phyloP scores from a whole-genome alignment of 2,888 invertebrate genomes.

The Tupiocoris notatus region DNA sequence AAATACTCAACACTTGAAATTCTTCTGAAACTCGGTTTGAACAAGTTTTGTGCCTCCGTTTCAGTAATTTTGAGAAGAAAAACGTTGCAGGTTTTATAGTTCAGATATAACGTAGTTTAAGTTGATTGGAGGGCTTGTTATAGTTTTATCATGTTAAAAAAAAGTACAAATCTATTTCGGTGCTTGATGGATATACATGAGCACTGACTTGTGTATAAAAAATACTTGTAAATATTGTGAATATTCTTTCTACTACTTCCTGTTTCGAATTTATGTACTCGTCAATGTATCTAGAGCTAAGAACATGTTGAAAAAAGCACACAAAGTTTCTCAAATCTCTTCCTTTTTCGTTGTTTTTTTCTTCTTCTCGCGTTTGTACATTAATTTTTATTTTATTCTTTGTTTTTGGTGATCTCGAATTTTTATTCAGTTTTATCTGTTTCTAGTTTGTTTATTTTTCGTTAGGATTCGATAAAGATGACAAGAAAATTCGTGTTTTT shows the following conservation, averaged over 20 bases:
- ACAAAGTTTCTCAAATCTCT: slow-evolving; percentile 29
- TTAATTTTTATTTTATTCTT: slow-evolving; percentile 16
- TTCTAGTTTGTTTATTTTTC: too few relatives aligned
- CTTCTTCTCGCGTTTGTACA: too few relatives aligned
- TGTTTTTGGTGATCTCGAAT: slow-evolving; percentile 43
- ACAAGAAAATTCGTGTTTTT: slow-evolving; percentile 14
- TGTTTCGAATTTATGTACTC: slow-evolving; percentile 42
- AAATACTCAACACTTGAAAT: too few relatives aligned
- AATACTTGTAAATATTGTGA: slow-evolving; percentile 46
- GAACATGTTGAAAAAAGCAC: slow-evolving; percentile 38
- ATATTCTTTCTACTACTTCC: slow-evolving; percentile 47
- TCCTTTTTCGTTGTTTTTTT: too few relatives aligned
- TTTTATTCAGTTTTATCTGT: too few relatives aligned
- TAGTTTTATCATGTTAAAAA: slow-evolving; percentile 47
- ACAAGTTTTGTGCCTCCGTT: too few relatives aligned
- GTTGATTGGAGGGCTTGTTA: slow-evolving; percentile 42
- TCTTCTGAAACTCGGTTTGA: too few relatives aligned
- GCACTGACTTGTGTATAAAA: slow-evolving; percentile 46
- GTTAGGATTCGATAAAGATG: slow-evolving; percentile 13
- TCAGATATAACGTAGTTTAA: background rate
- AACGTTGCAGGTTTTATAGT: background rate
- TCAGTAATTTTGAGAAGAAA: too few relatives aligned
- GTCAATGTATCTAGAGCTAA: slow-evolving; percentile 39
- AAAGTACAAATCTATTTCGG: slow-evolving; percentile 49
- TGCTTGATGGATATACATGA: slow-evolving; percentile 43